phyloP scores from a whole-genome alignment of 2,797 vertebrate species.

The Ciconia nigra region DNA sequence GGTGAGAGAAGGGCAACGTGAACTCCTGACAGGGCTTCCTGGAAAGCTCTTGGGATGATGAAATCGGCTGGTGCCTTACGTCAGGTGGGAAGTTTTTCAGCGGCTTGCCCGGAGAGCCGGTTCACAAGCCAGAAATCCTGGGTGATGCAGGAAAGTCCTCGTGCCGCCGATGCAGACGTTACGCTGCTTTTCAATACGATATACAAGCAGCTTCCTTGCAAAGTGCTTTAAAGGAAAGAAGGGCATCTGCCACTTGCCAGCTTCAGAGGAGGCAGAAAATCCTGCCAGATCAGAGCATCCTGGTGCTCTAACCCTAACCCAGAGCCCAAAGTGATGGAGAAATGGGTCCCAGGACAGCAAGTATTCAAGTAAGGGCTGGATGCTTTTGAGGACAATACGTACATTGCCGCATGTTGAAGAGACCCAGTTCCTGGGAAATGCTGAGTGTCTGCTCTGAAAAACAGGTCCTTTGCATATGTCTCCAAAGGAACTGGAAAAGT shows the following conservation, averaged over 20 bases:
- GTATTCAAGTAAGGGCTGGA: background rate
- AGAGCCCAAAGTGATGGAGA: background rate
- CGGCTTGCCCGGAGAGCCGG: background rate
- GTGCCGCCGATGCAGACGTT: rapidly evolving
- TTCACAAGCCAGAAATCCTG: background rate
- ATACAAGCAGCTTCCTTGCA: background rate
- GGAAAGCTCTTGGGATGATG: background rate
- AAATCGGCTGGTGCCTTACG: background rate
- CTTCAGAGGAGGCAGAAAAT: background rate
- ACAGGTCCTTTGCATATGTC: background rate
- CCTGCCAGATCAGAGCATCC: background rate
- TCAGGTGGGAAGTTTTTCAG: background rate
- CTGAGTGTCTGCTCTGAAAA: background rate
- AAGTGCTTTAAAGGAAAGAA: background rate
- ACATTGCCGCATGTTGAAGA: background rate
- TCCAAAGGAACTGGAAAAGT: background rate
- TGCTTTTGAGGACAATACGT: background rate
- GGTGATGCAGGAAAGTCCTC: rapidly evolving
- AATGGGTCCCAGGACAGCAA: background rate
- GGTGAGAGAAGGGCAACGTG: background rate
- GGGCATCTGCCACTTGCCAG: background rate
- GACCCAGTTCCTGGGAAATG: background rate
- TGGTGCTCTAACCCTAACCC: background rate
- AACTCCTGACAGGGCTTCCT: background rate
- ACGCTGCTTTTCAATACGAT: background rate